Evolutionary conservation across 2,113 vertebrate genomes (phyloP).

Genomic region (Ascaphus truei): DNA sequence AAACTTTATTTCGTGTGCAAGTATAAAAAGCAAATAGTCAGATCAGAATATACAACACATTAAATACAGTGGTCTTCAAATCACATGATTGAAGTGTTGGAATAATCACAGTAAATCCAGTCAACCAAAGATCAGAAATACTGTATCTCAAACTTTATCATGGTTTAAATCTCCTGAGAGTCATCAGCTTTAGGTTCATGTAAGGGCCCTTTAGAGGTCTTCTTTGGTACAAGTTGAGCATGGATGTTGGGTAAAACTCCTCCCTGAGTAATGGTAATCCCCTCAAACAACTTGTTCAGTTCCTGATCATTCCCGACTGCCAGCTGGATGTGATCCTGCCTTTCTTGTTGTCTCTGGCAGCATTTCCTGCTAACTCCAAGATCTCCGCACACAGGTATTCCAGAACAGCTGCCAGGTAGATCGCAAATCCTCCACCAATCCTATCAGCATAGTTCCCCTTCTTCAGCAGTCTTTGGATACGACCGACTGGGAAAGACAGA

Average conservation of each 20-base stretch:
- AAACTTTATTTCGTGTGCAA: too few species aligned
- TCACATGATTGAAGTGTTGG: too few species aligned
- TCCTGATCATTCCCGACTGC: conserved; percentile 71
- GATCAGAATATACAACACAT: too few species aligned
- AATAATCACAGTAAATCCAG: too few species aligned
- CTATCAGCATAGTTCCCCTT: conserved; percentile 51
- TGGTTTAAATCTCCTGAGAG: conserved; percentile 11
- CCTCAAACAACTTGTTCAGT: conserved; percentile 57
- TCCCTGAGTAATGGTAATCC: conserved; percentile 63
- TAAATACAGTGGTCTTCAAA: too few species aligned
- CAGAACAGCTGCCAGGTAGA: conserved; percentile 64
- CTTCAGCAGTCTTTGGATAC: conserved; percentile 56
- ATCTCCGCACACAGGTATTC: conserved; percentile 71
- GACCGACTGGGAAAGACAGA: conserved; percentile 65
- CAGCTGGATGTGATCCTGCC: conserved; percentile 66
- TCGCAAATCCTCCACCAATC: conserved; percentile 46
- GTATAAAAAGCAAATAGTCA: too few species aligned
- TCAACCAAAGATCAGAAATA: too few species aligned
- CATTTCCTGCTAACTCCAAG: conserved; percentile 68
- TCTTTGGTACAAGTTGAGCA: conserved; percentile 58
- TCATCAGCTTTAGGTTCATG: neutral
- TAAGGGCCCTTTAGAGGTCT: conserved; percentile 25
- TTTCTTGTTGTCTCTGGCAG: conserved; percentile 62
- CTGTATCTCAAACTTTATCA: too few species aligned
- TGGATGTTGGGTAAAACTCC: conserved; percentile 65